Evolutionary conservation across 2,113 vertebrate species (phyloP).

Genomic region (Ictidomys tridecemlineatus): DNA sequence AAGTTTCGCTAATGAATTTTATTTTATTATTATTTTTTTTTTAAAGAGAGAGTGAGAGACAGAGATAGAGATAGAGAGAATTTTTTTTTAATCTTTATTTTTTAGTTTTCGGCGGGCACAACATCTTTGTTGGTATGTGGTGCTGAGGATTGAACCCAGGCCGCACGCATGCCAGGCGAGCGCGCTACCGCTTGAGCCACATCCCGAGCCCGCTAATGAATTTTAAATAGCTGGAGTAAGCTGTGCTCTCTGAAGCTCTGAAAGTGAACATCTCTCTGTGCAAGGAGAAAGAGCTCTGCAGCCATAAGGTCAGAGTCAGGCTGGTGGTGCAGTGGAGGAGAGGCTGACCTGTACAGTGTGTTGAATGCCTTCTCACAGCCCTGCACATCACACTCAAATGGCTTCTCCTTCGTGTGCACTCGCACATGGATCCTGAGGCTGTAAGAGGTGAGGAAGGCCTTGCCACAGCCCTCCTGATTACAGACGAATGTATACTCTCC

Average conservation of each 20-base stretch:
- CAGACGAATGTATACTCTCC: conserved; percentile 99
- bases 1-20: neutral
- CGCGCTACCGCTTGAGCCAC: too few relatives aligned
- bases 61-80: too few relatives aligned
- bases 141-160: too few relatives aligned
- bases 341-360: conserved; percentile 95
- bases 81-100: too few relatives aligned
- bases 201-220: too few relatives aligned
- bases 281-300: neutral
- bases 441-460: conserved; percentile 99
- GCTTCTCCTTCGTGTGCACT: conserved; percentile 99
- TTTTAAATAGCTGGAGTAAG: neutral
- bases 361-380: conserved; percentile 99
- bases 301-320: neutral
- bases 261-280: neutral
- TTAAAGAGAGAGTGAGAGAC: too few relatives aligned
- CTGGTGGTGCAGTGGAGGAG: accelerated
- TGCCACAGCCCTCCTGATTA: conserved; percentile 98
- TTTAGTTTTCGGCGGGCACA: too few relatives aligned
- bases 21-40: too few relatives aligned
- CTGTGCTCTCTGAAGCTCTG: neutral
- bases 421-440: conserved; percentile 99
- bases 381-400: conserved; percentile 98
- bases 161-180: too few relatives aligned
- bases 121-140: too few relatives aligned